Conservation (phyloP, 2,113 vertebrate species). For the Boleophthalmus pectinirostris region DNA sequence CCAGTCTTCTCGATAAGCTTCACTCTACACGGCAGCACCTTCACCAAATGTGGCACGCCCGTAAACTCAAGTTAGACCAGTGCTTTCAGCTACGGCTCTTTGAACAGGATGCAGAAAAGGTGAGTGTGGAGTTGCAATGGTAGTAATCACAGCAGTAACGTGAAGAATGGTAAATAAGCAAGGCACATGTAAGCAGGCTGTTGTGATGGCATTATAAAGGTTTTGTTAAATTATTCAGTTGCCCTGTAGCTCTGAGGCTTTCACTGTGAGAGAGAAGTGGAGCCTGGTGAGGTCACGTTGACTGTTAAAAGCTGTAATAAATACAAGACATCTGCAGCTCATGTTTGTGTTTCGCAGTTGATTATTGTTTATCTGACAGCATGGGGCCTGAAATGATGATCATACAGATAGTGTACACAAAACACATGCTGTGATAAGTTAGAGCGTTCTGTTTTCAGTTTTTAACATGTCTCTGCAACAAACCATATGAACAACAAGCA, state of each 20-base stretch:
- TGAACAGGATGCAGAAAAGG: slow-evolving; percentile 98
- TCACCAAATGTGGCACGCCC: slow-evolving; percentile 97
- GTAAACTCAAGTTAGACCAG: slow-evolving; percentile 97
- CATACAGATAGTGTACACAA: background rate
- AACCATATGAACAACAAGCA: background rate
- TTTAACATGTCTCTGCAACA: background rate
- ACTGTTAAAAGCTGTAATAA: slow-evolving; percentile 4
- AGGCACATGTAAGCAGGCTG: background rate
- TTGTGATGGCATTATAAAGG: slow-evolving; percentile 6
- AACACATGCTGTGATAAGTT: slow-evolving; percentile 1
- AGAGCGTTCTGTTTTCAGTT: background rate
- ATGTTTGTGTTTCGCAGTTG: background rate
- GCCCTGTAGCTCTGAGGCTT: slow-evolving; percentile 2
- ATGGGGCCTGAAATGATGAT: background rate
- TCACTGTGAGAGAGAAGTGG: background rate
- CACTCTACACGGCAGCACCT: slow-evolving; percentile 96
- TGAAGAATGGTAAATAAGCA: background rate
- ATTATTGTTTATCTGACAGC: slow-evolving; percentile 3
- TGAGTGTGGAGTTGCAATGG: slow-evolving; percentile 58
- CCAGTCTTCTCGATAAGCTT: slow-evolving; percentile 96
- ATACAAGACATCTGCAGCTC: slow-evolving; percentile 3
- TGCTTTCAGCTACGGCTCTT: slow-evolving; percentile 98
- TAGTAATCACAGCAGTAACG: background rate
- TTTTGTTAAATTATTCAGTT: slow-evolving; percentile 8
- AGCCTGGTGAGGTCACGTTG: slow-evolving; percentile 6